phyloP scores from a whole-genome alignment of 1,140 invertebrate species.

The Pseudomyrmex concolor region DNA sequence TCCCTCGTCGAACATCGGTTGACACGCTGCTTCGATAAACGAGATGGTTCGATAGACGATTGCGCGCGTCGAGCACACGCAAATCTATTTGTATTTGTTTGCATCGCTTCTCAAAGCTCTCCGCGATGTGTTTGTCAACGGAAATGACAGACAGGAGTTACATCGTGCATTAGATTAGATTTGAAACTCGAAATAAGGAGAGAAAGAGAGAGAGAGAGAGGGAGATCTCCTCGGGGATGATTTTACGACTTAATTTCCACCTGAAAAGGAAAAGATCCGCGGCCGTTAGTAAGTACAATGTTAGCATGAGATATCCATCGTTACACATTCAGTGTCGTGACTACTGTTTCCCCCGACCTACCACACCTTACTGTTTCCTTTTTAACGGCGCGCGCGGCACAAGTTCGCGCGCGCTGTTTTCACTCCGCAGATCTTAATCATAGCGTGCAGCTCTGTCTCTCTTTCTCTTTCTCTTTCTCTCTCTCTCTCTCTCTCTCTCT shows the following conservation, averaged over 20 bases:
- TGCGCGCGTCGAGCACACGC: neutral
- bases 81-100: slow-evolving; percentile 4
- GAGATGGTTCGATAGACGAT: slow-evolving; percentile 9
- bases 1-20: neutral
- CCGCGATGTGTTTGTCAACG: neutral
- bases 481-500: too few species aligned
- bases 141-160: neutral
- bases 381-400: slow-evolving; percentile 37
- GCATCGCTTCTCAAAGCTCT: neutral
- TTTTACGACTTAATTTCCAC: slow-evolving; percentile 4
- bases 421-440: slow-evolving; percentile 47
- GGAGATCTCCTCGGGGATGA: neutral
- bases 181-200: neutral
- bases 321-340: slow-evolving; percentile 59
- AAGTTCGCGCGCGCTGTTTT: slow-evolving; percentile 33
- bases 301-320: slow-evolving; percentile 60
- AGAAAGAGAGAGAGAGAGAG: too few species aligned
- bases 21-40: slow-evolving; percentile 1
- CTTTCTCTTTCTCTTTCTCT: too few species aligned
- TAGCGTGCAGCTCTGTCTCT: slow-evolving; percentile 15
- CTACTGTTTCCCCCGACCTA: slow-evolving; percentile 54
- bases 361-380: slow-evolving; percentile 58
- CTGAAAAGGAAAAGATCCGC: slow-evolving; percentile 8
- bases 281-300: slow-evolving; percentile 48
- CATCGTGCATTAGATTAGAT: neutral